Percentiles rank a stretch among this genome's conserved stretches.
phyloP scores from a whole-genome alignment of 2,797 vertebrate species.

The Sylvia borin region DNA sequence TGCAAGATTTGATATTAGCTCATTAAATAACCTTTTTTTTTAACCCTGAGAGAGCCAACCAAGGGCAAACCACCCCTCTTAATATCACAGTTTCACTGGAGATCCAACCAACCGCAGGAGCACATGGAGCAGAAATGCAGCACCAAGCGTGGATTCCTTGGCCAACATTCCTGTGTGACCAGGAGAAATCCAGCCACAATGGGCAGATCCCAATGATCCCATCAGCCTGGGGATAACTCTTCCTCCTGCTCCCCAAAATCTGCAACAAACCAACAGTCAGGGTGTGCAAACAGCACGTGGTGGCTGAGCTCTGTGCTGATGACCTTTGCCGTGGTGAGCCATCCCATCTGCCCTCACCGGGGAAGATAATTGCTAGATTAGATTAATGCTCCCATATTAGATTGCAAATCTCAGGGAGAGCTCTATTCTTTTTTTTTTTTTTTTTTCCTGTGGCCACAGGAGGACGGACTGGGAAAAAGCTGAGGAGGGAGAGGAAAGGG shows the following conservation, averaged over 20 bases:
- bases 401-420: neutral
- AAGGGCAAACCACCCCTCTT: neutral
- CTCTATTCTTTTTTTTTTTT: neutral
- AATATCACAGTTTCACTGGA: neutral
- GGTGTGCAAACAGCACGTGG: conserved; percentile 60
- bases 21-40: neutral
- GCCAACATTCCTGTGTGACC: conserved; percentile 10
- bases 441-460: neutral
- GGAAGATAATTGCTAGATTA: conserved; percentile 49
- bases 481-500: neutral
- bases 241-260: conserved; percentile 9
- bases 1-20: neutral
- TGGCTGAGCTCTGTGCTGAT: conserved; percentile 37
- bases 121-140: neutral
- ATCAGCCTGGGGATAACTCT: neutral
- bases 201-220: conserved; percentile 43
- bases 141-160: neutral
- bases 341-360: conserved; percentile 48
- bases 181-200: conserved; percentile 35
- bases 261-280: conserved; percentile 22
- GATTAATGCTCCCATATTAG: conserved; percentile 13
- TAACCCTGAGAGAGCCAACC: neutral
- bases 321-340: conserved; percentile 57
- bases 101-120: neutral
- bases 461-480: neutral